These are phyloP conservation scores for Nesoenas mayeri DNA, from an alignment of 2,113 vertebrate species.

Conservation along the genomic window DNA sequence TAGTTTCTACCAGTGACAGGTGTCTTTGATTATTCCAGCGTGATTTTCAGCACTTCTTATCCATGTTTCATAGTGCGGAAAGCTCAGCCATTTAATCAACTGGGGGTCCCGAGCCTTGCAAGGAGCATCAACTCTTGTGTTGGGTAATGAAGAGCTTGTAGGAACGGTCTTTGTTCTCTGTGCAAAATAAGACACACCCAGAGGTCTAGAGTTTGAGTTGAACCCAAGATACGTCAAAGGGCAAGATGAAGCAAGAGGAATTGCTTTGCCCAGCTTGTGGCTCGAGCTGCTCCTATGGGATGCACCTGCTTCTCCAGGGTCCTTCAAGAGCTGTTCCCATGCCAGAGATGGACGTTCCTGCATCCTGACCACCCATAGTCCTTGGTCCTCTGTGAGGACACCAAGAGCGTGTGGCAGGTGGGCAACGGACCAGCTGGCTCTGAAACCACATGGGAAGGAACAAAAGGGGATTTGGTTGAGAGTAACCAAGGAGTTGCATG, in stretches of 20 bases:
- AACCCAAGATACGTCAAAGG: neutral
- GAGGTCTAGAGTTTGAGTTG: neutral
- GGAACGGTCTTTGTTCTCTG: neutral
- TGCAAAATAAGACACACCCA: neutral
- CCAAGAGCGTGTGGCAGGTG: neutral
- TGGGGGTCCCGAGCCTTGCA: neutral
- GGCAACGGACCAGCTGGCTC: neutral
- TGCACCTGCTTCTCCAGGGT: neutral
- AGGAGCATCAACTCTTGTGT: neutral
- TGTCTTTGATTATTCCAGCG: constrained; percentile 16
- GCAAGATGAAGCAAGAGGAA: neutral
- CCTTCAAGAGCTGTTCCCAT: neutral
- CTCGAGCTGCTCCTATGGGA: neutral
- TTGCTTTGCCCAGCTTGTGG: neutral
- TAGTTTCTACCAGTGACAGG: neutral
- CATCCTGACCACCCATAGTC: neutral
- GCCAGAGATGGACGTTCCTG: neutral
- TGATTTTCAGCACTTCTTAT: neutral
- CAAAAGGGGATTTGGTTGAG: neutral
- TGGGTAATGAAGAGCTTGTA: neutral
- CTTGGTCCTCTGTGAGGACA: neutral
- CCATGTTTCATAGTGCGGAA: neutral
- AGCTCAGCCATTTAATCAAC: neutral
- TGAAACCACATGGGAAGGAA: neutral
- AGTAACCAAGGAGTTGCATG: neutral